Base-by-base conservation (phyloP, 2,113 vertebrate genomes). In the Buteo buteo region DNA sequence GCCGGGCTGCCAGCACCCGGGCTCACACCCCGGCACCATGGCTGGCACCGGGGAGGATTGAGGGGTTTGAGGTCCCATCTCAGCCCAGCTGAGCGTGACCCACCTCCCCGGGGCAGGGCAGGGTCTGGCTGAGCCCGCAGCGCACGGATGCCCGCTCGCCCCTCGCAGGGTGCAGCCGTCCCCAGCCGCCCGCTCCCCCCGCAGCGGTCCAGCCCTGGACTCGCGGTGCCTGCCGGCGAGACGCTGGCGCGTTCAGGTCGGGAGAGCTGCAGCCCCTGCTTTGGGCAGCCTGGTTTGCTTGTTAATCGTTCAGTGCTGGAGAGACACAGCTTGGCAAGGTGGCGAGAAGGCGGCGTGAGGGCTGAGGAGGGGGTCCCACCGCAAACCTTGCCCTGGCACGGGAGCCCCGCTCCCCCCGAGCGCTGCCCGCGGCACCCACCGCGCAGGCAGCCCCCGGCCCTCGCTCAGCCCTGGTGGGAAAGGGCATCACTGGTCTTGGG, bases 1-100 rank as follows among this genome's bases (percentile, higher is more conserved):
- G 57, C 32, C 0, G 1, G 32, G 36, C n/a, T 50, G 26, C 50
- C 38, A 16, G 26, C 2, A 6, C 52, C 36, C 0, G 0, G 38
- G 52, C 52, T 84, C 69, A 11, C 21, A 13, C 19, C 32, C 67
- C 8, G 2, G 57, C 40, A 77, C 52, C 0, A 0, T 7, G 54
- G 29, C 16, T 9, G 2, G n/a, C 15, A 29, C 42, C 3, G 3
- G 22, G 42, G 32, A 26, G 21, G 10, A 31, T 1, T 2, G 16
- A 78, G 36, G 36, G 64, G 7, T 49, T 24, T 14, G 45, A 42
- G 36, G 20, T 7, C 31, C 52, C 7, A 1, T 31, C 52, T 59
- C 49, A 44, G 78, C 31, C 49, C 9, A 19, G 77, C 32, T 18
- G 40, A 57, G 32, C 20, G 26, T 15, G 50, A 45, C 16, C 65